These are phyloP conservation scores for Aeoliscus strigatus DNA, from an alignment of 2,797 vertebrate genomes.

Conservation along the genomic window DNA sequence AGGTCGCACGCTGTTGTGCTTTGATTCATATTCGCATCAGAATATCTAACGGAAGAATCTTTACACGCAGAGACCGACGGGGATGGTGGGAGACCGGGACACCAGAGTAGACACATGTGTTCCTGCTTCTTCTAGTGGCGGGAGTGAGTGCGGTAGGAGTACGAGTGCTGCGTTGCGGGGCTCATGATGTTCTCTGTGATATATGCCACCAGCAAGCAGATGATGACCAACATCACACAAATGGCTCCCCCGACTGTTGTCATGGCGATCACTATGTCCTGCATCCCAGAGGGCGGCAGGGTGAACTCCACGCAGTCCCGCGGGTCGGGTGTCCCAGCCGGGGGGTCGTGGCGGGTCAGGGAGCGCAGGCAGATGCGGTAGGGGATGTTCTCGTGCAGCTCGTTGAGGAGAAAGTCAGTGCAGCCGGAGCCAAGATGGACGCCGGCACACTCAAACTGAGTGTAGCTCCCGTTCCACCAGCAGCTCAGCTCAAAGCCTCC, in stretches of 20 bases:
- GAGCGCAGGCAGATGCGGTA: slow-evolving; percentile 89
- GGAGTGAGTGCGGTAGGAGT: slow-evolving; percentile 67
- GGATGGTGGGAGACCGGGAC: slow-evolving; percentile 16
- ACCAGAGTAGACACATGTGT: slow-evolving; percentile 7
- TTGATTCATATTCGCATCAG: slow-evolving; percentile 23
- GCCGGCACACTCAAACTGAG: slow-evolving; percentile 88
- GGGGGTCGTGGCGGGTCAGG: slow-evolving; percentile 53
- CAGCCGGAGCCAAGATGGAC: slow-evolving; percentile 86
- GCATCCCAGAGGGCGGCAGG: slow-evolving; percentile 85
- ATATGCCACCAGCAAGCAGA: slow-evolving; percentile 95
- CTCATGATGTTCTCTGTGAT: slow-evolving; percentile 97
- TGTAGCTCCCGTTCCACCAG: slow-evolving; percentile 94
- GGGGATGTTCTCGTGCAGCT: slow-evolving; percentile 88
- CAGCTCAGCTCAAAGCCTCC: slow-evolving; percentile 86
- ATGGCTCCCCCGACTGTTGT: slow-evolving; percentile 95
- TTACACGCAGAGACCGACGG: slow-evolving; percentile 7
- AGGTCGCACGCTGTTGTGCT: slow-evolving; percentile 58
- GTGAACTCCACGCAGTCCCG: slow-evolving; percentile 89
- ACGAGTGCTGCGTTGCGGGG: slow-evolving; percentile 69
- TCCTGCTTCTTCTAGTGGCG: slow-evolving; percentile 28
- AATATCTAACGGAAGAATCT: slow-evolving; percentile 19
- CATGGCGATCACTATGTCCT: slow-evolving; percentile 96
- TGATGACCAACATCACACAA: slow-evolving; percentile 98
- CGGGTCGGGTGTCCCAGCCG: slow-evolving; percentile 46
- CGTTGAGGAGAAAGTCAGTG: slow-evolving; percentile 85